A percentile compares a stretch with the other conserved stretches of the same genome.
Evolutionary conservation across 2,797 vertebrate species (phyloP).

Genomic region (Anolis apletophallus): DNA sequence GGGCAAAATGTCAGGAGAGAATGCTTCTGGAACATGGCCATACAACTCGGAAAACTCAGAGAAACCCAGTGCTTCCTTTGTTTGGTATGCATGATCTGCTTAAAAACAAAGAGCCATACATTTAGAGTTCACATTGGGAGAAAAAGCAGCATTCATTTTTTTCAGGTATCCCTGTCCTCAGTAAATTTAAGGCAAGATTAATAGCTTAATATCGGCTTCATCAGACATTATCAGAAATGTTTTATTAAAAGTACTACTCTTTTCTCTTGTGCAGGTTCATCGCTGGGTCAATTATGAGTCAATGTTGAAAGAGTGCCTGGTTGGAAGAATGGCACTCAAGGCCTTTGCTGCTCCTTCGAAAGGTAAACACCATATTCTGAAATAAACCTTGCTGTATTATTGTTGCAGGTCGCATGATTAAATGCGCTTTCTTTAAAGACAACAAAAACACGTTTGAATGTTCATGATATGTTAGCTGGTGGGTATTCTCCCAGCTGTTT

Average conservation of each 20-base stretch:
- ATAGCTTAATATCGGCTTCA: not conserved
- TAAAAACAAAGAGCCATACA: not conserved
- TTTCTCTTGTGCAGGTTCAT: conserved; percentile 85
- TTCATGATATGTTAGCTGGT: not conserved
- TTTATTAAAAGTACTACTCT: conserved; percentile 1
- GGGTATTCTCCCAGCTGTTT: too few species aligned
- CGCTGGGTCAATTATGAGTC: conserved; percentile 99
- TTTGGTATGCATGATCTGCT: not conserved
- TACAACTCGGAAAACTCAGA: too few species aligned
- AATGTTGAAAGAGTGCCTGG: conserved; percentile 95
- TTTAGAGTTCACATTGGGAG: not conserved
- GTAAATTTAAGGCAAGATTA: not conserved
- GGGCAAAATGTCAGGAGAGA: too few species aligned
- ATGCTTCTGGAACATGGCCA: too few species aligned
- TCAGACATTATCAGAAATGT: not conserved
- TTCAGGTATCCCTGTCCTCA: not conserved
- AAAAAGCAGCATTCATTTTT: not conserved
- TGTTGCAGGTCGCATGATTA: not conserved
- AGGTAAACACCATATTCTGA: conserved; percentile 76
- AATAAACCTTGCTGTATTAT: too few species aligned
- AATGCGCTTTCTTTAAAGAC: not conserved
- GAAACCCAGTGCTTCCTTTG: not conserved
- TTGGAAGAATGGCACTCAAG: conserved; percentile 91
- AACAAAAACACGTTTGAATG: not conserved
- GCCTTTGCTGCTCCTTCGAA: conserved; percentile 71